Evolutionary conservation across 2,113 vertebrate genomes (phyloP).

Genomic region (Phodopus roborovskii): DNA sequence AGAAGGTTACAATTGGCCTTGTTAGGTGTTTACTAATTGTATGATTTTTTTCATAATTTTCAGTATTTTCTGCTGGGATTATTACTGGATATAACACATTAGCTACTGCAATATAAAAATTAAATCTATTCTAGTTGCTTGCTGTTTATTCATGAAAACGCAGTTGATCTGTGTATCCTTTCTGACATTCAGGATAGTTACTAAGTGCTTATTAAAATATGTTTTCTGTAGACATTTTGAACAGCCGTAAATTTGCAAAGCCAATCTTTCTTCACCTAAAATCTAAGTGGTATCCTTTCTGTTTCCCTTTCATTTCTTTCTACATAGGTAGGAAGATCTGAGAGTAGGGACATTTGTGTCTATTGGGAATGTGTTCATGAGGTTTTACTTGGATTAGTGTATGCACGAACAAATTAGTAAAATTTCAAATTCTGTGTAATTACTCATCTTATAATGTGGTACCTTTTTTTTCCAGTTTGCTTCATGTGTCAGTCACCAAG

Average conservation of each 20-base stretch:
- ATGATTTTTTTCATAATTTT: background rate
- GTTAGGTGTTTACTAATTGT: background rate
- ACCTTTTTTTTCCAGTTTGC: background rate
- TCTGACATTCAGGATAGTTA: background rate
- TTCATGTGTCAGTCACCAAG: background rate
- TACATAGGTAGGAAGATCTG: background rate
- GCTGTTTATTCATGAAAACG: background rate
- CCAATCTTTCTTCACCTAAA: background rate
- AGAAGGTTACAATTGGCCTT: background rate
- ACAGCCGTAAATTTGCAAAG: background rate
- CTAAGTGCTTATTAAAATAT: background rate
- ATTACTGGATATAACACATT: background rate
- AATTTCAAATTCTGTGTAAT: background rate
- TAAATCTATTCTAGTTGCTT: background rate
- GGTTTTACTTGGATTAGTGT: background rate
- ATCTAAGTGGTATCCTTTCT: background rate
- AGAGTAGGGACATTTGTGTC: background rate
- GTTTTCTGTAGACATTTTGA: background rate
- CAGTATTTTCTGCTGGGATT: background rate
- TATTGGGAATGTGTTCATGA: background rate
- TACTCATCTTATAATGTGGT: background rate
- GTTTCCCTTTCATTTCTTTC: background rate
- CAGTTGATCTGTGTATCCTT: background rate
- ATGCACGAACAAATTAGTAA: background rate
- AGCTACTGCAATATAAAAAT: background rate